A percentile compares a stretch with the other conserved stretches of the same genome.
Evolutionary conservation across 1,140 invertebrate genomes (phyloP).

Genomic region (Leptonema lineaticorne): DNA sequence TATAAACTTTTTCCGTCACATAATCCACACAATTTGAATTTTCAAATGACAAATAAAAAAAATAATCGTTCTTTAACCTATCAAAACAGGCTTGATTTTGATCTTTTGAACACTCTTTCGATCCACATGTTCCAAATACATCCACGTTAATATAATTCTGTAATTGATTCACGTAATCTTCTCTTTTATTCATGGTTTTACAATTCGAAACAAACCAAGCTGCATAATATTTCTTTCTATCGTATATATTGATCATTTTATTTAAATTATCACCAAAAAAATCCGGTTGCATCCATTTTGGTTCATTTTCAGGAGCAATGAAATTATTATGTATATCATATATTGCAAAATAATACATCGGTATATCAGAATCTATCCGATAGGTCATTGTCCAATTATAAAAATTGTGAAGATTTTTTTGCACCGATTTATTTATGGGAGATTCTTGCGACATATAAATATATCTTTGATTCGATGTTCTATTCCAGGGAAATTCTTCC

Average conservation of each 20-base stretch:
- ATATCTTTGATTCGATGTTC: slow-evolving; percentile 45
- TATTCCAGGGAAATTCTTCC: slow-evolving; percentile 40
- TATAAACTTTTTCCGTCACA: slow-evolving; percentile 62
- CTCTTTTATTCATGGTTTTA: slow-evolving; percentile 53
- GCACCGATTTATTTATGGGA: slow-evolving; percentile 46
- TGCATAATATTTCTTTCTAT: slow-evolving; percentile 45
- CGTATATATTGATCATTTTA: slow-evolving; percentile 21
- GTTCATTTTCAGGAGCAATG: slow-evolving; percentile 42
- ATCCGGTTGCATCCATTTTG: background rate
- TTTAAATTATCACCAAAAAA: no score
- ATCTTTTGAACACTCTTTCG: slow-evolving; percentile 43
- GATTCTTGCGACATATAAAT: slow-evolving; percentile 48
- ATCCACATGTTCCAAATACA: slow-evolving; percentile 65
- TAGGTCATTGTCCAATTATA: slow-evolving; percentile 70
- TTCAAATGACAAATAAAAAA: slow-evolving; percentile 67
- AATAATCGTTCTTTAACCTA: slow-evolving; percentile 55
- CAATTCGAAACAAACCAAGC: slow-evolving; percentile 68
- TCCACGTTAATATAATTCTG: slow-evolving; percentile 62
- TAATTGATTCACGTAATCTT: slow-evolving; percentile 57
- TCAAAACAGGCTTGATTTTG: slow-evolving; percentile 48
- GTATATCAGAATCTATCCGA: slow-evolving; percentile 63
- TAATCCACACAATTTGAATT: slow-evolving; percentile 60
- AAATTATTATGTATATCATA: slow-evolving; percentile 42
- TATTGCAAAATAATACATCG: slow-evolving; percentile 53
- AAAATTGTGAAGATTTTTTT: slow-evolving; percentile 44